phyloP scores from a whole-genome alignment of 2,888 invertebrate genomes.

The Luperina nickerlii region DNA sequence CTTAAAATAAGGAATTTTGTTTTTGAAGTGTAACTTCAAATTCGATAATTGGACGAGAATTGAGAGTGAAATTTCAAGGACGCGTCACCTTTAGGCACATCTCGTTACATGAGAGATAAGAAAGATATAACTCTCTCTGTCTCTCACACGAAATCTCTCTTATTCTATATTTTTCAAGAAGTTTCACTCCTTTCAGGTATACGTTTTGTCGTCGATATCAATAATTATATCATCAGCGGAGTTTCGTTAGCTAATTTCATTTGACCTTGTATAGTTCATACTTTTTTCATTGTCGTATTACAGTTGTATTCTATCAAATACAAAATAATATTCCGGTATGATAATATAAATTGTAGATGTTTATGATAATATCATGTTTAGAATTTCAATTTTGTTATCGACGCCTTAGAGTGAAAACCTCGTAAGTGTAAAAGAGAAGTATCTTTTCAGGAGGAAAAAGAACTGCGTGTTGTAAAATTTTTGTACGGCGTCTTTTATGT shows the following conservation, averaged over 20 bases:
- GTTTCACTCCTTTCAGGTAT: not conserved
- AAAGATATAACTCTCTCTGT: not conserved
- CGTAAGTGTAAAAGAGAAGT: too few species aligned
- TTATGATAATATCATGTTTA: not conserved
- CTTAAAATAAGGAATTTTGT: not conserved
- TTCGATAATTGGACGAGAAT: not conserved
- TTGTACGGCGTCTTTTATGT: too few species aligned
- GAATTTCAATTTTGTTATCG: not conserved
- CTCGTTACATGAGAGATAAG: not conserved
- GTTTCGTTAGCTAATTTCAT: not conserved
- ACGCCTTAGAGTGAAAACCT: too few species aligned
- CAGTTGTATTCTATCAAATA: conserved; percentile 5
- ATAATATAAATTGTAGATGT: not conserved
- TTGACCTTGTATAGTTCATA: not conserved
- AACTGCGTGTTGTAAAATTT: too few species aligned
- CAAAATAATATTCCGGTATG: conserved; percentile 14
- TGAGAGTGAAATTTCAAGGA: not conserved
- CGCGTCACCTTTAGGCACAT: not conserved
- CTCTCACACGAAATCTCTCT: not conserved
- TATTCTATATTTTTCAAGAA: not conserved
- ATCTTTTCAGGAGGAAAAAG: too few species aligned
- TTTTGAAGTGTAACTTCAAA: not conserved
- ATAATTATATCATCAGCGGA: not conserved
- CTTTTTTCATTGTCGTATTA: not conserved
- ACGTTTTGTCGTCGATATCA: not conserved